These are phyloP conservation scores for Labeo rohita DNA, from an alignment of 2,113 vertebrate genomes.

Conservation along the genomic window DNA sequence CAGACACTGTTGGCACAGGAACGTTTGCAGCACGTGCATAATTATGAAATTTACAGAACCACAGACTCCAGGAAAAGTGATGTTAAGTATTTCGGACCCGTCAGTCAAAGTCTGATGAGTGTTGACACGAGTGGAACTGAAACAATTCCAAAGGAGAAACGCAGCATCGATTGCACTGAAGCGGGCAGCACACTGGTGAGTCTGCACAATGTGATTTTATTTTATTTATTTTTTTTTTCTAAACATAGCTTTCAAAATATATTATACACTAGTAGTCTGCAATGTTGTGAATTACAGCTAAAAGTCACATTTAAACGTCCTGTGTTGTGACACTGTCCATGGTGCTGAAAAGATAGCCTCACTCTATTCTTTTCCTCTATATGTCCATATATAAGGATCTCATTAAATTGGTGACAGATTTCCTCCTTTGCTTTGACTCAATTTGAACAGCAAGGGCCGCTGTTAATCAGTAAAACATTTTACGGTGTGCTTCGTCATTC, in stretches of 20 bases:
- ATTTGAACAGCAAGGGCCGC: slow-evolving; percentile 50
- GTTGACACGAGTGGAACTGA: slow-evolving; percentile 4
- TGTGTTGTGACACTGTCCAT: neutral
- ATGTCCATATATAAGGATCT: too few relatives aligned
- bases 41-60: slow-evolving; percentile 76
- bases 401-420: too few relatives aligned
- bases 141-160: neutral
- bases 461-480: slow-evolving; percentile 45
- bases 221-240: neutral
- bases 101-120: slow-evolving; percentile 41
- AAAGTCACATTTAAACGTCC: neutral
- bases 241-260: neutral
- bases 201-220: neutral
- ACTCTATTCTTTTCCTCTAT: neutral
- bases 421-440: neutral
- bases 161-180: neutral
- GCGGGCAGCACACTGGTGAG: slow-evolving; percentile 22
- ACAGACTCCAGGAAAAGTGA: slow-evolving; percentile 78
- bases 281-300: neutral
- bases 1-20: slow-evolving; percentile 43
- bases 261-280: neutral
- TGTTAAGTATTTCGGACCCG: slow-evolving; percentile 32
- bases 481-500: neutral
- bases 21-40: slow-evolving; percentile 39
- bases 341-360: slow-evolving; percentile 17